Base-by-base conservation (phyloP, 1,140 invertebrate species). In the Thalassaphorura encarpata region DNA sequence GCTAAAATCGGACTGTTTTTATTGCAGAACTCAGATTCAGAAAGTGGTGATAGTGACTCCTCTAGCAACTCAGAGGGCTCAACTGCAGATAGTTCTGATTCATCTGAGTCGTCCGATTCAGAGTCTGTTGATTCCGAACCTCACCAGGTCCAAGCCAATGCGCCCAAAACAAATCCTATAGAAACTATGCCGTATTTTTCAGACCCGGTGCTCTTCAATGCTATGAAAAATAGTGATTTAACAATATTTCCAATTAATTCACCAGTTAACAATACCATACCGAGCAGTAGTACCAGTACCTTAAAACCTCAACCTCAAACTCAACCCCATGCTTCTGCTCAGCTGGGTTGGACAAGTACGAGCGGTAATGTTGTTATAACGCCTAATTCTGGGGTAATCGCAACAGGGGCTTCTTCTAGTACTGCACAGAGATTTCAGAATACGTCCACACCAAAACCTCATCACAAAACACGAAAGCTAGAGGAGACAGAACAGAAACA, bases 191-290 rank as follows among this genome's bases (percentile, higher is more conserved):
- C 45, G 15, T 40, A 43, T n/a, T 19, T 59, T 21, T 54, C 53
- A 49, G 52, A 60, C 36, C 52, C 58, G 48, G 58, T 60, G 48
- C 52, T 50, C 26, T 31, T 36, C 27, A 26, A 55, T 15, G 39
- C 46, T 21, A 55, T 26, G 28, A 51, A 53, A 42, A 52, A 56
- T 36, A 42, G 47, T 56, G 59, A 61, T 53, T 29, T 61, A 19
- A 52, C 59, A 15, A 61, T 61, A 27, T 61, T 48, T 39, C 54
- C 59, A n/a, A 55, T 61, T 18, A 49, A 45, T 54, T 52, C 57
- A 49, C 27, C 29, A 8, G 5, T 8, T 11, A 8, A 13, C 16
- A 47, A 47, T 5, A 24, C 16, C 21, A n/a, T 11, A 15, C 3
- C 8, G 45, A 27, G 26, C 19, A 49, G 47, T 19, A 31, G 47